Conservation (phyloP, 2,797 vertebrate species). For the Podargus strigoides region DNA sequence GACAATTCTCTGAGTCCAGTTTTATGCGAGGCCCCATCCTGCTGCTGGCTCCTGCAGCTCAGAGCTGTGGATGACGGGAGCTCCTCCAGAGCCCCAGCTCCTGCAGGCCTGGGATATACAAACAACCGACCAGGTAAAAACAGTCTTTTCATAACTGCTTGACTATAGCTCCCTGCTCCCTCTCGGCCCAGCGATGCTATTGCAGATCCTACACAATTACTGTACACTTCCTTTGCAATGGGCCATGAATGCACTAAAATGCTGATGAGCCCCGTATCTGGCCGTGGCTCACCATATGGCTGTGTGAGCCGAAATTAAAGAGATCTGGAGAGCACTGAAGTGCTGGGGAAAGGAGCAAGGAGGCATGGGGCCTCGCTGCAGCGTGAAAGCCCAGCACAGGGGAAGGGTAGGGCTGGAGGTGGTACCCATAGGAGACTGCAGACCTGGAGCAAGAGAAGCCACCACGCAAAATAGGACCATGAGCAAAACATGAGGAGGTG, state of each 20-base stretch:
- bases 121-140: background rate
- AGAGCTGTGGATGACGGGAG: background rate
- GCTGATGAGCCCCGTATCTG: accelerated
- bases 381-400: accelerated
- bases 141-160: background rate
- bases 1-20: background rate
- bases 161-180: background rate
- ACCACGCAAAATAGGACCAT: background rate
- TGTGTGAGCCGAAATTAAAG: background rate
- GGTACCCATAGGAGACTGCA: background rate
- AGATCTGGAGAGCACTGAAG: background rate
- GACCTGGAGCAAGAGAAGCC: background rate
- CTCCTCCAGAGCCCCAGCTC: background rate
- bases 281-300: background rate
- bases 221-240: background rate
- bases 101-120: accelerated
- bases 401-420: background rate
- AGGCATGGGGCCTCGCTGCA: accelerated
- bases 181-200: background rate
- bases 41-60: background rate
- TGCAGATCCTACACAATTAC: background rate
- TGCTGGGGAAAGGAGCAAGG: background rate
- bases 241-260: accelerated
- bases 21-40: accelerated
- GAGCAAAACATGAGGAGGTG: background rate